Evolutionary conservation across 2,888 invertebrate genomes (phyloP), one percentile per base, ranked within the genome.

Genomic region (Agrypnus murinus): DNA sequence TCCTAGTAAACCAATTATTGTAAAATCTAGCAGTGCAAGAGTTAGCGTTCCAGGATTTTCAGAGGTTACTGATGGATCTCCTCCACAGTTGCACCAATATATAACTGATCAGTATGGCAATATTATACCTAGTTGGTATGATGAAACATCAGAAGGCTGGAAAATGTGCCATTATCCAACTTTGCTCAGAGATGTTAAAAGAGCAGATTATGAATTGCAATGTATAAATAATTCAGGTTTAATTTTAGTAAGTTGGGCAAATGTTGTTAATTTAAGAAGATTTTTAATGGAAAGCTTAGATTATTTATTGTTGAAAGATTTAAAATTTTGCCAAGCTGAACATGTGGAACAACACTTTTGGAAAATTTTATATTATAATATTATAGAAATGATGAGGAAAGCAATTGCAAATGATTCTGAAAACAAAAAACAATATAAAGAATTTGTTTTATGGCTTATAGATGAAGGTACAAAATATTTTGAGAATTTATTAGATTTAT

Each of bases 271-370:
- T 69, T 76, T 82, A 31, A 90, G 93, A 84, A 85, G 87, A 69
- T 90, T 90, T 79, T 86, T 95, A 69, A 92, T 93, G 85, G 88
- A 89, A 71, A 90, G 91, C 57, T 88, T 94, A 53, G 88, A 90
- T 75, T 90, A 87, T 74, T 86, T 95, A 8, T 85, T 95, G 9
- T 87, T 92, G 80, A 90, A 92, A 46, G 95, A 97, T 84, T 89
- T 96, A 68, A 95, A 95, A 84, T 95, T 95, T 83, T 94, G 95
- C 78, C 93, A 95, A 82, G 89, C 92, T 45, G 93, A 95, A 81
- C 95, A 96, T 82, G 91, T 96, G 7, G 97, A 97, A 81, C 93
- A 94, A 80, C 92, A 94, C 81, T 92, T 97, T 84, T 97, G 97
- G 97, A 96, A 96, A 85, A 90, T 95, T 72, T 88, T 95, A 2